These are phyloP conservation scores for Hydrochoerus hydrochaeris DNA, from an alignment of 2,113 vertebrate genomes.

Conservation along the genomic window DNA sequence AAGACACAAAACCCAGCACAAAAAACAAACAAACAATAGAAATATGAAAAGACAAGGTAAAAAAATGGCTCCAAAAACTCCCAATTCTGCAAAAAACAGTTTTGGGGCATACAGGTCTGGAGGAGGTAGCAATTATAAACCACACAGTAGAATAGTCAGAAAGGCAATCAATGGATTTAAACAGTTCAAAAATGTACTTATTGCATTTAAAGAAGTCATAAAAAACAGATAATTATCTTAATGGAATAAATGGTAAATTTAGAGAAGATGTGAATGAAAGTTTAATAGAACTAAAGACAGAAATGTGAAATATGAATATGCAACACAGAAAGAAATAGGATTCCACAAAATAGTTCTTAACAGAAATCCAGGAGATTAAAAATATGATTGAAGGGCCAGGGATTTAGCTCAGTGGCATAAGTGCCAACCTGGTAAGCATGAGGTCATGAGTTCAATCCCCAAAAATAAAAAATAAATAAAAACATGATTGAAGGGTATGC, in stretches of 20 bases:
- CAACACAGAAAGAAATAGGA: neutral
- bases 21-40: neutral
- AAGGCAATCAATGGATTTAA: neutral
- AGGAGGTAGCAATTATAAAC: neutral
- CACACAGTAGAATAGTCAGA: neutral
- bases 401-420: too few species aligned
- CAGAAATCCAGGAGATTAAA: neutral
- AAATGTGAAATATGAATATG: neutral
- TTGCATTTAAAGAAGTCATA: neutral
- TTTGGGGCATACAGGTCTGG: neutral
- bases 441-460: too few species aligned
- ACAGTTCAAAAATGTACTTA: neutral
- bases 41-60: neutral
- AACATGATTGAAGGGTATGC: neutral
- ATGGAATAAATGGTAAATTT: neutral
- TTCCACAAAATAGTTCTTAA: neutral
- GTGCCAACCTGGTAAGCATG: too few species aligned
- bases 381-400: neutral
- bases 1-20: neutral
- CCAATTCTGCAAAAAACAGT: neutral
- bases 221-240: neutral
- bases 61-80: neutral
- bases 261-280: neutral
- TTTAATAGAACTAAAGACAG: constrained; percentile 18
- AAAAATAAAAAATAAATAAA: neutral